phyloP scores from a whole-genome alignment of 1,140 invertebrate species.

The Rhyzopertha dominica region DNA sequence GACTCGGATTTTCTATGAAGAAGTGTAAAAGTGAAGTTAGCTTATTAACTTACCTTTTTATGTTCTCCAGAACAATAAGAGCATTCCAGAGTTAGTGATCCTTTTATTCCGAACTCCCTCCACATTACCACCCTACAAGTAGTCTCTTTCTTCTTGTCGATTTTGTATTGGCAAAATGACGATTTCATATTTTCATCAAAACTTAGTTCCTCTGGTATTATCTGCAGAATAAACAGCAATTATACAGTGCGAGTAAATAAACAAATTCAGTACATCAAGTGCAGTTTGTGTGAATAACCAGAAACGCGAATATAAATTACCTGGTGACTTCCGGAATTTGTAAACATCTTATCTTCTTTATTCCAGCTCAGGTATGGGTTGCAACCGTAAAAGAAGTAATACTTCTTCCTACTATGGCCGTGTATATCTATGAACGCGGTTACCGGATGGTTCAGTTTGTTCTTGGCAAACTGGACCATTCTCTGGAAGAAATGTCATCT shows the following conservation, averaged over 20 bases:
- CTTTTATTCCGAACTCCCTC: conserved; percentile 18
- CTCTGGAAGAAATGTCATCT: conserved; percentile 8
- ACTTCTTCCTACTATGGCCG: conserved; percentile 25
- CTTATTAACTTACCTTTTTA: conserved; percentile 18
- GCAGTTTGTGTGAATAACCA: too few relatives aligned
- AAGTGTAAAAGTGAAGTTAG: too few relatives aligned
- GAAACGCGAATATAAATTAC: too few relatives aligned
- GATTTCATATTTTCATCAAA: conserved; percentile 15
- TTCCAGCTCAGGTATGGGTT: conserved; percentile 22
- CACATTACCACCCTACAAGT: conserved; percentile 24
- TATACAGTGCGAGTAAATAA: too few relatives aligned
- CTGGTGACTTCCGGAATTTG: too few relatives aligned
- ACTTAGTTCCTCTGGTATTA: conserved; percentile 11
- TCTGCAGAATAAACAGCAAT: conserved; percentile 9
- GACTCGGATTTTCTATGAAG: too few relatives aligned
- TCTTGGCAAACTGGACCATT: conserved; percentile 17
- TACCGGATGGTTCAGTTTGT: conserved; percentile 9
- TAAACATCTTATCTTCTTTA: conserved; percentile 11
- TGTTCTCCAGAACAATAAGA: conserved; percentile 20
- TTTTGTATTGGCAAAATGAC: conserved; percentile 16
- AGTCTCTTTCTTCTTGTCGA: conserved; percentile 17
- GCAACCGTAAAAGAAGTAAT: conserved; percentile 26
- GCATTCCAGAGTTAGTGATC: conserved; percentile 19
- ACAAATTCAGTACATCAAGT: too few relatives aligned
- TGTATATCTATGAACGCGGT: conserved; percentile 23